These are phyloP conservation scores for Calliphora vomitoria DNA, from an alignment of 2,888 invertebrate species.

Conservation along the genomic window DNA sequence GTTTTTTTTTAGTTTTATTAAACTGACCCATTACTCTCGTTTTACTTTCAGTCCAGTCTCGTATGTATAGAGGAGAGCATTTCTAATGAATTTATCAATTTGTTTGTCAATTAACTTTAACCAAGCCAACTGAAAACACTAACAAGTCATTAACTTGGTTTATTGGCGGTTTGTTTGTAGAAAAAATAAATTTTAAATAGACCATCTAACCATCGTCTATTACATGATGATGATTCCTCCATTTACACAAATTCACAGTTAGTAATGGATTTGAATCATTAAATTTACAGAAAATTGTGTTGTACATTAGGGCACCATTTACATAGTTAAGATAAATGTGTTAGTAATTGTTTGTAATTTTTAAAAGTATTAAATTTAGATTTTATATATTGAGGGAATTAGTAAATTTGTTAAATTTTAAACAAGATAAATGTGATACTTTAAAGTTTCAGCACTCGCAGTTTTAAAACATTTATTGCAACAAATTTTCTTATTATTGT, in stretches of 20 bases:
- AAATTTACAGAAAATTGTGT: constrained; percentile 28
- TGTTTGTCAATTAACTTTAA: constrained; percentile 32
- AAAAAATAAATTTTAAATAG: constrained; percentile 25
- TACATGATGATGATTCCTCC: constrained; percentile 7
- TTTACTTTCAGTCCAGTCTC: not conserved
- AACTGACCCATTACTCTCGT: constrained; percentile 3
- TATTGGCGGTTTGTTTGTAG: not conserved
- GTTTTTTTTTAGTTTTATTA: not conserved
- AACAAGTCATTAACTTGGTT: constrained; percentile 55
- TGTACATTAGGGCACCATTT: not conserved
- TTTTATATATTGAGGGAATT: too few relatives aligned
- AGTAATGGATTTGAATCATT: constrained; percentile 43
- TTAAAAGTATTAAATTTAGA: too few relatives aligned
- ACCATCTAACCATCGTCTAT: constrained; percentile 12
- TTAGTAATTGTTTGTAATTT: not conserved
- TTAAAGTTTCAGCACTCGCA: too few relatives aligned
- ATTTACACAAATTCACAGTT: constrained; percentile 53
- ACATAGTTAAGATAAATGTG: not conserved
- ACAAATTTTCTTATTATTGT: too few relatives aligned
- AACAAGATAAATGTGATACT: too few relatives aligned
- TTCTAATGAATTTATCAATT: constrained; percentile 32
- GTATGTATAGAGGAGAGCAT: constrained; percentile 4
- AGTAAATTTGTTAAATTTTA: too few relatives aligned
- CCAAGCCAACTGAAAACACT: not conserved
- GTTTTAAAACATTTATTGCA: too few relatives aligned